Evolutionary conservation across 2,797 vertebrate genomes (phyloP).

Genomic region (Vireo griseus): DNA sequence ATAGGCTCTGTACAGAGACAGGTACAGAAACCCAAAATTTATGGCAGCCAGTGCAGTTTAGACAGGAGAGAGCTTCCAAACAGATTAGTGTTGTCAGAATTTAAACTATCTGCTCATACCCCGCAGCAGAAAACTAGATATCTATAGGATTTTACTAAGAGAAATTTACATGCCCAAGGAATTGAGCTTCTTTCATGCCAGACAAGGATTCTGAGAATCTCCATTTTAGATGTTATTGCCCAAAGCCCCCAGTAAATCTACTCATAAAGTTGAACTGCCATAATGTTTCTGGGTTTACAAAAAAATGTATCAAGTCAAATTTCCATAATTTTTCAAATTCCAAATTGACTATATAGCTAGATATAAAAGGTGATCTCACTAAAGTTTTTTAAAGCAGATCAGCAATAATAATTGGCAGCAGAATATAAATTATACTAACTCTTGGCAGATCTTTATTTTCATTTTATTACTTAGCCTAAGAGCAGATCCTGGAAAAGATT

Average conservation of each 20-base stretch:
- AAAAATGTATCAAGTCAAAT: neutral
- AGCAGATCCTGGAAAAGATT: neutral
- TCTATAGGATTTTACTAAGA: neutral
- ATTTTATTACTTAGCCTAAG: neutral
- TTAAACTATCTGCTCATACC: neutral
- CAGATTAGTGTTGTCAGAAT: slow-evolving; percentile 17
- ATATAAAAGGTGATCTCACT: neutral
- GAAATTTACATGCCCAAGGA: neutral
- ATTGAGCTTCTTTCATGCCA: neutral
- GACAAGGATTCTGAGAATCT: neutral
- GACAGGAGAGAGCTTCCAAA: neutral
- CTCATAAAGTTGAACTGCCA: neutral
- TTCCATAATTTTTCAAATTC: neutral
- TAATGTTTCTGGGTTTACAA: neutral
- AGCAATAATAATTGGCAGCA: neutral
- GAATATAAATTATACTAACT: neutral
- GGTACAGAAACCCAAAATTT: slow-evolving; percentile 20
- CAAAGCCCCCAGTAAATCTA: neutral
- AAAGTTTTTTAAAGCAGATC: neutral
- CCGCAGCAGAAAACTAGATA: neutral
- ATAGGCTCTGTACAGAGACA: neutral
- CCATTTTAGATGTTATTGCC: neutral
- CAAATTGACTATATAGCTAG: neutral
- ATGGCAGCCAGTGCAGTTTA: neutral
- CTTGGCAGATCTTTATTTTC: neutral